Conservation (phyloP, 1,140 invertebrate genomes). For the Caenorhabditis brenneri region DNA sequence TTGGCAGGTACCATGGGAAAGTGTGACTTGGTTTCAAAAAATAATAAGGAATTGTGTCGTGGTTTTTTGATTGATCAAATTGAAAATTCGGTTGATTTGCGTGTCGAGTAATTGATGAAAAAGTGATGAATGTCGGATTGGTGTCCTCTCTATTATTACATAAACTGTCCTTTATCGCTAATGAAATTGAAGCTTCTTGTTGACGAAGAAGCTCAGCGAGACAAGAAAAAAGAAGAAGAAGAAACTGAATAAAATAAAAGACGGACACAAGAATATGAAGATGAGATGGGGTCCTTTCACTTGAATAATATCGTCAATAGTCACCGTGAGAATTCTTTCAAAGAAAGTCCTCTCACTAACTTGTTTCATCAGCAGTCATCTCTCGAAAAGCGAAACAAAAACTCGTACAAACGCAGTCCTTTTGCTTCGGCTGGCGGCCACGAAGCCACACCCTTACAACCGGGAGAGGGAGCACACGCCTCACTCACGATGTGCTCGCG, state of each 20-base stretch:
- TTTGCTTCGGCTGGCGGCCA: background rate
- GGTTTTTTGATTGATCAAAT: too few species aligned
- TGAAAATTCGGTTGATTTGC: background rate
- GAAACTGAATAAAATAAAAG: background rate
- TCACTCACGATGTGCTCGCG: slow-evolving; percentile 25
- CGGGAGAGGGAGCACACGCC: background rate
- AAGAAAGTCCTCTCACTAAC: background rate
- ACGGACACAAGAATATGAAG: background rate
- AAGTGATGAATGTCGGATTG: background rate
- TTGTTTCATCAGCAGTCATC: background rate
- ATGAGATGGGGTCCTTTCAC: background rate
- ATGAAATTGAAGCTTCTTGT: slow-evolving; percentile 41
- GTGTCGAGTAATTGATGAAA: background rate
- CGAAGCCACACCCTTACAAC: slow-evolving; percentile 29
- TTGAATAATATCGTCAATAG: slow-evolving; percentile 32
- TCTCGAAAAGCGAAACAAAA: background rate
- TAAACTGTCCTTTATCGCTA: slow-evolving; percentile 17
- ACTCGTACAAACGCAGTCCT: background rate
- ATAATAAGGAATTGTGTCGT: background rate
- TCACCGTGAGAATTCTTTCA: slow-evolving; percentile 16
- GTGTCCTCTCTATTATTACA: background rate
- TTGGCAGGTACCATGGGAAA: background rate
- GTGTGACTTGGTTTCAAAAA: background rate
- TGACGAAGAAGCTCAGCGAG: background rate
- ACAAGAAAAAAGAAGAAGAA: background rate